Conservation (phyloP, 1,140 invertebrate species). For the Zaprionus taronus region DNA sequence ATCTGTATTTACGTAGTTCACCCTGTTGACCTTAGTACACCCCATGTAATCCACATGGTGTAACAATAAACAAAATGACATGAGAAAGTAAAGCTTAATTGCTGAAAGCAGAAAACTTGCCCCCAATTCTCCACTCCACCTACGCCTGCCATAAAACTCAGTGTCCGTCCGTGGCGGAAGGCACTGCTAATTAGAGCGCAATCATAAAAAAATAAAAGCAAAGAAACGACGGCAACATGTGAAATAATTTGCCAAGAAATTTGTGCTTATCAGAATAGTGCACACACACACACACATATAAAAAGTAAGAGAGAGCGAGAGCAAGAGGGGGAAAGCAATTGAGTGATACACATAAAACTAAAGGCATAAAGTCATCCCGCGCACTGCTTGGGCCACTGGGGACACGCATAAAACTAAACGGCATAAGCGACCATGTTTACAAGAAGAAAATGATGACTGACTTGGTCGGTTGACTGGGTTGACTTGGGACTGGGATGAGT, state of each 20-base stretch:
- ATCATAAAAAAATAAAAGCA: constrained; percentile 29
- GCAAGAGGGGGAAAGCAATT: constrained; percentile 3
- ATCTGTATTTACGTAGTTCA: neutral
- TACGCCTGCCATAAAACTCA: constrained; percentile 19
- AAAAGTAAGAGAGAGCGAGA: neutral
- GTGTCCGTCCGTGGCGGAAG: constrained; percentile 11
- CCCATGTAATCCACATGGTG: neutral
- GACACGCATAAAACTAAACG: constrained; percentile 42
- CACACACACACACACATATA: constrained; percentile 16
- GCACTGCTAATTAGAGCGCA: constrained; percentile 35
- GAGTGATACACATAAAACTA: constrained; percentile 52
- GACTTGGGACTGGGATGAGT: neutral
- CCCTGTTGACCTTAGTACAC: constrained; percentile 9
- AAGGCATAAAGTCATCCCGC: constrained; percentile 44
- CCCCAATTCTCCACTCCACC: neutral
- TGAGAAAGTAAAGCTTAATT: constrained; percentile 26
- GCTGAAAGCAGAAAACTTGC: constrained; percentile 11
- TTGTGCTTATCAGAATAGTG: constrained; percentile 40
- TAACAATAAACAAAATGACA: constrained; percentile 29
- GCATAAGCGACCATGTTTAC: constrained; percentile 47
- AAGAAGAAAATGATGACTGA: constrained; percentile 33
- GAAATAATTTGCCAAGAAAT: constrained; percentile 54
- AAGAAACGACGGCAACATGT: constrained; percentile 32
- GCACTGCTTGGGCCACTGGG: neutral
- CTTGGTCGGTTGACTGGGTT: neutral